Conservation (phyloP, 2,888 invertebrate species). For the Eucriotettix oculatus region DNA sequence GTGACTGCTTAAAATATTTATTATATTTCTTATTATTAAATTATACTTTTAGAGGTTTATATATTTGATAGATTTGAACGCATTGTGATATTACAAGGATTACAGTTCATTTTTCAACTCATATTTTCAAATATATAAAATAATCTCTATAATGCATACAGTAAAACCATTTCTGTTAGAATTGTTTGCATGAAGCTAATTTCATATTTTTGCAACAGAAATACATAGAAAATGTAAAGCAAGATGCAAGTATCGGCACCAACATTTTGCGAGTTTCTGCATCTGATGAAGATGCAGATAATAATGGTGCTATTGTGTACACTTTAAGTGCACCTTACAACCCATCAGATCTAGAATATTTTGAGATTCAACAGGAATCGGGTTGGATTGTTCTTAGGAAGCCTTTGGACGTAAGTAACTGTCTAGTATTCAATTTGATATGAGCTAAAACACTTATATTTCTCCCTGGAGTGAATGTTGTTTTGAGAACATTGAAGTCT, state of each 20-base stretch:
- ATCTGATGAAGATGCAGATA: conserved; percentile 92
- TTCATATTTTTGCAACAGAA: conserved; percentile 40
- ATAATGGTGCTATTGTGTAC: conserved; percentile 89
- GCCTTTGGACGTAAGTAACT: conserved; percentile 85
- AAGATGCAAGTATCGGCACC: conserved; percentile 89
- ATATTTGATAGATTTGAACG: too few relatives aligned
- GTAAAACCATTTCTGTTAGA: too few relatives aligned
- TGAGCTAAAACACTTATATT: conserved; percentile 2
- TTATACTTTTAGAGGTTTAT: too few relatives aligned
- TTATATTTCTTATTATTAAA: too few relatives aligned
- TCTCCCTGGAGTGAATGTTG: background rate
- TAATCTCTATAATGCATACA: too few relatives aligned
- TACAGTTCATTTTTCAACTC: too few relatives aligned
- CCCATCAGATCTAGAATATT: conserved; percentile 81
- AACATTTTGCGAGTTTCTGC: conserved; percentile 89
- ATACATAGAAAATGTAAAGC: conserved; percentile 93
- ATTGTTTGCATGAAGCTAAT: too few relatives aligned
- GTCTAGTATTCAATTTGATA: conserved; percentile 19
- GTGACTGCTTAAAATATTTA: too few relatives aligned
- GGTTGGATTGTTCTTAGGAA: conserved; percentile 94
- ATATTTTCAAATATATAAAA: too few relatives aligned
- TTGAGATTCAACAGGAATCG: conserved; percentile 90
- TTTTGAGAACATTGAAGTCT: background rate
- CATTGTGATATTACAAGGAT: too few relatives aligned
- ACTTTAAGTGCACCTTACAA: conserved; percentile 79